These are phyloP conservation scores for Charadrius vociferus DNA, from an alignment of 2,113 vertebrate genomes.

Conservation along the genomic window DNA sequence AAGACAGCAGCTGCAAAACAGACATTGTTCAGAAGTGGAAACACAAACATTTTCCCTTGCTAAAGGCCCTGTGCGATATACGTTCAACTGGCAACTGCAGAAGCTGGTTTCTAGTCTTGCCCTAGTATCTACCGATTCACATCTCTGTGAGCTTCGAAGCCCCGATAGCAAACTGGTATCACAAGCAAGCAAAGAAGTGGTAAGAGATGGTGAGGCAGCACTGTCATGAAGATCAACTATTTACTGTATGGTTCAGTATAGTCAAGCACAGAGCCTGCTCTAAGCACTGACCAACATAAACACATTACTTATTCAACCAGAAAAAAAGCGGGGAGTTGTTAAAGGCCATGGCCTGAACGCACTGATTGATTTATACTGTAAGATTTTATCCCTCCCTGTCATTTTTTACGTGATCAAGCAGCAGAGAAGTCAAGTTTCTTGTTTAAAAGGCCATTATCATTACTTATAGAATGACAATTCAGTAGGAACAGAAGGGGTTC, in stretches of 20 bases:
- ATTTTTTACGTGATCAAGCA: background rate
- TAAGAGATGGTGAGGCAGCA: accelerated
- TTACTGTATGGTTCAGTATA: background rate
- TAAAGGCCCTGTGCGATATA: accelerated
- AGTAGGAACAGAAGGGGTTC: background rate
- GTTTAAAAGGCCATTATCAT: background rate
- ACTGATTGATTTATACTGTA: background rate
- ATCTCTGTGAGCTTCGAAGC: background rate
- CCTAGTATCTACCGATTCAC: background rate
- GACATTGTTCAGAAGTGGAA: accelerated
- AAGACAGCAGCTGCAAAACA: background rate
- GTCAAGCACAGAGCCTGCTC: background rate
- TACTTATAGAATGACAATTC: background rate
- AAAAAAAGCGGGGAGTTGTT: background rate
- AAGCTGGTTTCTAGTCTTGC: background rate
- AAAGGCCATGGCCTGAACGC: background rate
- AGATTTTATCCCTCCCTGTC: accelerated
- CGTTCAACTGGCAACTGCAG: background rate
- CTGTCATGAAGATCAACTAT: background rate
- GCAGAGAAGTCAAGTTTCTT: background rate
- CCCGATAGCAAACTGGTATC: background rate
- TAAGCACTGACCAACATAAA: background rate
- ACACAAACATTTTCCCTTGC: accelerated
- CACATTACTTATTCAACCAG: background rate
- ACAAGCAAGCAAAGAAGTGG: background rate